These are phyloP conservation scores for Helicoverpa armigera DNA, from an alignment of 1,140 invertebrate species.

Conservation along the genomic window DNA sequence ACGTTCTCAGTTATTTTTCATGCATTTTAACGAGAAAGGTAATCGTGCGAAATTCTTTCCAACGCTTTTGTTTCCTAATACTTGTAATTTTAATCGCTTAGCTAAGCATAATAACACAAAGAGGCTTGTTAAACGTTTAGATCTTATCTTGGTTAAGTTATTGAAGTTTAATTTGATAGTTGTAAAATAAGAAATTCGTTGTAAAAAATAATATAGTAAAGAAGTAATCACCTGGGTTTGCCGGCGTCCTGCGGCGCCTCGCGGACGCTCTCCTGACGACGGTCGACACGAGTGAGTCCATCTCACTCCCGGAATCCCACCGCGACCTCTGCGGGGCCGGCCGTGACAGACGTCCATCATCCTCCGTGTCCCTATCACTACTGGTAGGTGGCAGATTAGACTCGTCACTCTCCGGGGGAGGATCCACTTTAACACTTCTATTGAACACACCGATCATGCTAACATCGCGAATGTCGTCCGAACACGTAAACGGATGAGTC, in stretches of 20 bases:
- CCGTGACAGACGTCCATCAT: slow-evolving; percentile 72
- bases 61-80: not conserved
- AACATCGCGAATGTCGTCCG: slow-evolving; percentile 74
- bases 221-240: slow-evolving; percentile 76
- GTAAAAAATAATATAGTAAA: not conserved
- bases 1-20: not conserved
- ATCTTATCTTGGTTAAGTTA: slow-evolving; percentile 31
- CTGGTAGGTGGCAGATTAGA: slow-evolving; percentile 80
- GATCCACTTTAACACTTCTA: slow-evolving; percentile 69
- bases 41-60: not conserved
- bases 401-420: slow-evolving; percentile 79
- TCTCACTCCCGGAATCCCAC: slow-evolving; percentile 84
- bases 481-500: slow-evolving; percentile 80
- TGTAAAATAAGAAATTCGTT: not conserved
- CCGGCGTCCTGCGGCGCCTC: slow-evolving; percentile 77
- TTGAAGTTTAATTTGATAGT: slow-evolving; percentile 1
- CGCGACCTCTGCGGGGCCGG: slow-evolving; percentile 68
- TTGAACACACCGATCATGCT: slow-evolving; percentile 73
- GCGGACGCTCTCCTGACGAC: slow-evolving; percentile 81
- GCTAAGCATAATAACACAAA: slow-evolving; percentile 9
- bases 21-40: no score
- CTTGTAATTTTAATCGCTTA: slow-evolving; percentile 3
- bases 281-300: slow-evolving; percentile 83
- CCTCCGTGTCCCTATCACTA: slow-evolving; percentile 82
- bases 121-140: not conserved